Evolutionary conservation across 2,797 vertebrate genomes (phyloP).

Genomic region (Acrossocheilus fasciatus): DNA sequence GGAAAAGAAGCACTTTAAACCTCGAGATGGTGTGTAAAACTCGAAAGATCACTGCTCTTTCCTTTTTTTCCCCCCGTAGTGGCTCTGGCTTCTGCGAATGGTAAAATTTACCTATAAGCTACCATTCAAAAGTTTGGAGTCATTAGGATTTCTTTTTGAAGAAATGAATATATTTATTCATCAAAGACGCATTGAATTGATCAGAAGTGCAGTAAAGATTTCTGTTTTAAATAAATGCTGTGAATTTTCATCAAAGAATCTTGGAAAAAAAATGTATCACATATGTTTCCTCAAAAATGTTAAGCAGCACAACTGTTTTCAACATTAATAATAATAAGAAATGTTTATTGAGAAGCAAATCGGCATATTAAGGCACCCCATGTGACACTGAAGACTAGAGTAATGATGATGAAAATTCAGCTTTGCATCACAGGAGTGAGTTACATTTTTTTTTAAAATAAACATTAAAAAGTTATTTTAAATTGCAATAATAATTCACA

Average conservation of each 20-base stretch:
- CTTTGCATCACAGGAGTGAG: neutral
- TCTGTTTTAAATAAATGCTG: neutral
- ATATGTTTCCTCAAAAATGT: neutral
- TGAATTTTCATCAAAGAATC: neutral
- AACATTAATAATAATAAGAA: neutral
- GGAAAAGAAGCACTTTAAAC: conserved; percentile 85
- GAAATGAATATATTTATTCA: neutral
- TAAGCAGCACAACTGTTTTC: neutral
- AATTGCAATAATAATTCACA: neutral
- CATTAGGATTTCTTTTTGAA: neutral
- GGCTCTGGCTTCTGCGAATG: conserved; percentile 18
- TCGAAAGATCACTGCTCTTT: conserved; percentile 48
- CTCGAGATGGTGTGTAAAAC: conserved; percentile 57
- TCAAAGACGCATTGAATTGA: neutral
- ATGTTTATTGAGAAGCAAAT: neutral
- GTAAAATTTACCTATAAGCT: neutral
- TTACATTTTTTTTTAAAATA: too few relatives aligned
- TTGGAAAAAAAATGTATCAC: neutral
- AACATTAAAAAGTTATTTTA: neutral
- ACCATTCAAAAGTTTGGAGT: neutral
- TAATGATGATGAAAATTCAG: neutral
- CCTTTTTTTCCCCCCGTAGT: neutral
- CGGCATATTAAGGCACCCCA: neutral
- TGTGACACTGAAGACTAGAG: neutral
- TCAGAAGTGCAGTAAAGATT: neutral